Conservation (phyloP, 2,797 vertebrate species). For the Coendou prehensilis region DNA sequence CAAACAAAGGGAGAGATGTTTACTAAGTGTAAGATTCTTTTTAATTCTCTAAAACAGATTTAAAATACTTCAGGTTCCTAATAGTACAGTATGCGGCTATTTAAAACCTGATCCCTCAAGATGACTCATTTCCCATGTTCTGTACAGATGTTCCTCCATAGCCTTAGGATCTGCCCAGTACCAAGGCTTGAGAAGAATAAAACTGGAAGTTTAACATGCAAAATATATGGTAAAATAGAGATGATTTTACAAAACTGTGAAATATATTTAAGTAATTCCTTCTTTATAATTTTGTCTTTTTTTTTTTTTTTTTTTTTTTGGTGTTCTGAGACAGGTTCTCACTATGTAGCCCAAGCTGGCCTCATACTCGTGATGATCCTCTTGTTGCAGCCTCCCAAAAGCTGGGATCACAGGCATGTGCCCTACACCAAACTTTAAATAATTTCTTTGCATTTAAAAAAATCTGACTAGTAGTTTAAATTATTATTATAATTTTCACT, state of each 20-base stretch:
- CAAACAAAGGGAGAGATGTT: slow-evolving; percentile 54
- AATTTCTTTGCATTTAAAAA: slow-evolving; percentile 60
- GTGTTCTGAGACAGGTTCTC: background rate
- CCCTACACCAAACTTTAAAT: background rate
- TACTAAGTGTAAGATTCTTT: background rate
- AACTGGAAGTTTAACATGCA: slow-evolving; percentile 14
- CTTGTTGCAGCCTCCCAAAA: background rate
- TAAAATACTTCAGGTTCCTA: slow-evolving; percentile 56
- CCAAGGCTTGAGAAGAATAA: slow-evolving; percentile 41
- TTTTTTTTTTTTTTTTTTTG: no score
- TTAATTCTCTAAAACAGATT: slow-evolving; percentile 55
- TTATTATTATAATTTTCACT: slow-evolving; percentile 44
- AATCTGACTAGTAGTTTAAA: slow-evolving; percentile 55
- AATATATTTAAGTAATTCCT: background rate
- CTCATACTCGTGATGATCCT: background rate
- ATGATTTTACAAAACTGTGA: slow-evolving; percentile 46
- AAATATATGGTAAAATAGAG: slow-evolving; percentile 30
- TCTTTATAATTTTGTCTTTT: background rate
- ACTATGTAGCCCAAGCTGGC: background rate
- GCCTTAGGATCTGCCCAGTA: slow-evolving; percentile 36
- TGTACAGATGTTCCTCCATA: slow-evolving; percentile 6
- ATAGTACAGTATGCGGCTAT: background rate
- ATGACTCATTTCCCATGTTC: slow-evolving; percentile 48
- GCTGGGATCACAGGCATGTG: background rate
- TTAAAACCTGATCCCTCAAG: slow-evolving; percentile 57